phyloP scores from a whole-genome alignment of 2,888 invertebrate species.

The Acanthosepion lycidas region DNA sequence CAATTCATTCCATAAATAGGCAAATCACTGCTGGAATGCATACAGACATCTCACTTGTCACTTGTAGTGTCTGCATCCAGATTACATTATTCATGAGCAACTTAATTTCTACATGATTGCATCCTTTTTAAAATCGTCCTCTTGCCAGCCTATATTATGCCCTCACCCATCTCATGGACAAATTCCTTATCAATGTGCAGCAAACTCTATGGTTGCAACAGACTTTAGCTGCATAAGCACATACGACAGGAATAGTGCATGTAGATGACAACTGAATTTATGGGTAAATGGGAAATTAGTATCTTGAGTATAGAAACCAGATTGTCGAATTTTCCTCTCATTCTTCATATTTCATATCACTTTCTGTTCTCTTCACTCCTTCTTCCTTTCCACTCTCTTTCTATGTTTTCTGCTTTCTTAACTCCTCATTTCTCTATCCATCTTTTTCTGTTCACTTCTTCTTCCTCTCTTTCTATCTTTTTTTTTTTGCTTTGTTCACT shows the following conservation, averaged over 20 bases:
- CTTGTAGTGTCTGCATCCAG: neutral
- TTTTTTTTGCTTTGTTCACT: too few relatives aligned
- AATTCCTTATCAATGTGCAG: neutral
- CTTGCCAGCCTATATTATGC: neutral
- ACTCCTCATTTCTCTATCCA: too few relatives aligned
- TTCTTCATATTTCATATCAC: too few relatives aligned
- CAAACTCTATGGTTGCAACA: neutral
- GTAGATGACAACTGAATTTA: neutral
- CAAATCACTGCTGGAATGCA: neutral
- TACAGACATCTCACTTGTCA: neutral
- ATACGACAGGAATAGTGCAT: neutral
- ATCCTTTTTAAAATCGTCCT: neutral
- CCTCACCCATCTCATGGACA: neutral
- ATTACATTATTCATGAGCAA: conserved; percentile 33
- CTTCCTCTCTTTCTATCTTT: too few relatives aligned
- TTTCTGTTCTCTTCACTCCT: too few relatives aligned
- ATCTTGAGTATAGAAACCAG: neutral
- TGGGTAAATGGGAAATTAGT: neutral
- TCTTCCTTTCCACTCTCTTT: too few relatives aligned
- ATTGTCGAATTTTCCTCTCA: too few relatives aligned
- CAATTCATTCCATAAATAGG: neutral
- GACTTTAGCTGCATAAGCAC: neutral
- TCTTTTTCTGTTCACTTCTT: too few relatives aligned
- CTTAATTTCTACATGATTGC: conserved; percentile 3
- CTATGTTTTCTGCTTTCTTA: too few relatives aligned